Evolutionary conservation across 2,888 invertebrate genomes (phyloP).

Genomic region (Synergus gifuensis): DNA sequence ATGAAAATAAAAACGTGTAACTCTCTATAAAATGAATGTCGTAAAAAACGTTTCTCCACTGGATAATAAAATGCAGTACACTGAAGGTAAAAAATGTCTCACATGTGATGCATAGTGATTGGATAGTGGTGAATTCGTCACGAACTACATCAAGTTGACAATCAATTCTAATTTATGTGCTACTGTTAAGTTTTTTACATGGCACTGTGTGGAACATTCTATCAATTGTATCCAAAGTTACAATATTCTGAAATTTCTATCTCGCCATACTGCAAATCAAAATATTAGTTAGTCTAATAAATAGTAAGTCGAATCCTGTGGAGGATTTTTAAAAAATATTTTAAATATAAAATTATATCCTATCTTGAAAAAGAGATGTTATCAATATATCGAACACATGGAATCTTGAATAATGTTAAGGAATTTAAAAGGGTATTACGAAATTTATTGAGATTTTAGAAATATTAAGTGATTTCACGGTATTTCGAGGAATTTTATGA

Average conservation of each 20-base stretch:
- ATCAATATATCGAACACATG: too few species aligned
- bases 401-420: too few species aligned
- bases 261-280: neutral
- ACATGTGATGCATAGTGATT: conserved; percentile 36
- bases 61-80: conserved; percentile 30
- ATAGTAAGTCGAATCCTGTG: neutral
- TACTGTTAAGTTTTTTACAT: neutral
- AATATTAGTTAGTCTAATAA: neutral
- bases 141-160: conserved; percentile 28
- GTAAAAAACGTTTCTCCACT: conserved; percentile 34
- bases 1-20: conserved; percentile 1
- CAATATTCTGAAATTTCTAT: neutral
- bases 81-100: conserved; percentile 28
- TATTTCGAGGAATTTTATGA: too few species aligned
- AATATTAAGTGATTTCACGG: too few species aligned
- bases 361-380: too few species aligned
- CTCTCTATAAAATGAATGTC: conserved; percentile 24
- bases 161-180: conserved; percentile 22
- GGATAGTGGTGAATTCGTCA: conserved; percentile 36
- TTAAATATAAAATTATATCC: too few species aligned
- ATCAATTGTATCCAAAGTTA: neutral
- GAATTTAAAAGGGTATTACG: too few species aligned
- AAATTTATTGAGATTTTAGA: too few species aligned
- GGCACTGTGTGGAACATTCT: neutral
- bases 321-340: too few species aligned